Base-by-base conservation (phyloP, 2,888 invertebrate genomes). In the Drosophila multiciliata region DNA sequence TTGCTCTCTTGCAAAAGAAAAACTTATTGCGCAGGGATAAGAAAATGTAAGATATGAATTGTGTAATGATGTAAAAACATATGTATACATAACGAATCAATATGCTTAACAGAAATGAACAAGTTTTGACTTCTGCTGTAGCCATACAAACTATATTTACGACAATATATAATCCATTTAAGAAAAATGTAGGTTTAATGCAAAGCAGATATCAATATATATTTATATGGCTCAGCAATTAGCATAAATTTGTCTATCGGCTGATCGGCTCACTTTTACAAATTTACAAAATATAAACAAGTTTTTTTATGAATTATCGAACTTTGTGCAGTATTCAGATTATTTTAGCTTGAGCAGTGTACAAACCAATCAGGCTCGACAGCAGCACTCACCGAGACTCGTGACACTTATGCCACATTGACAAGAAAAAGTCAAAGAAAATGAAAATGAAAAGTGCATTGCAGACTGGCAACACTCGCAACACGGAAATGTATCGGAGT, bases 391-490 rank as follows among this genome's bases (percentile, higher is more conserved):
- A 35, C 53, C 36, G 17, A 69, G 42, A 73, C 60, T 53, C 58
- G 29, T 68, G 75, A 79, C 75, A 79, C 76, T 58, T 59, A 60
- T 62, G 36, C 55, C 20, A 52, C 17, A 54, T 35, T 72, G 71
- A 65, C 73, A 73, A 26, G 73, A 42, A 60, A 62, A 69, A 76
- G 76, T 76, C 75, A 78, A 75, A 80, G 76, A 80, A 78, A 77
- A 80, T 78, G 63, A 78, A 78, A 75, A 75, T 78, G 63, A 78
- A 78, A 75, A 75, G 80, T 80, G 80, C 80, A 53, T 59, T 55
- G 80, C 57, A 66, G 23, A 45, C 52, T 50, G 15, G 45, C 36
- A 29, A 29, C 29, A 65, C 63, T 48, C 40, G 58, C 17, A 54
- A 62, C 64, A 62, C 55, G 69, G 79, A 74, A 69, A 69, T 68